phyloP scores from a whole-genome alignment of 2,797 vertebrate species.

The Leuciscus waleckii region DNA sequence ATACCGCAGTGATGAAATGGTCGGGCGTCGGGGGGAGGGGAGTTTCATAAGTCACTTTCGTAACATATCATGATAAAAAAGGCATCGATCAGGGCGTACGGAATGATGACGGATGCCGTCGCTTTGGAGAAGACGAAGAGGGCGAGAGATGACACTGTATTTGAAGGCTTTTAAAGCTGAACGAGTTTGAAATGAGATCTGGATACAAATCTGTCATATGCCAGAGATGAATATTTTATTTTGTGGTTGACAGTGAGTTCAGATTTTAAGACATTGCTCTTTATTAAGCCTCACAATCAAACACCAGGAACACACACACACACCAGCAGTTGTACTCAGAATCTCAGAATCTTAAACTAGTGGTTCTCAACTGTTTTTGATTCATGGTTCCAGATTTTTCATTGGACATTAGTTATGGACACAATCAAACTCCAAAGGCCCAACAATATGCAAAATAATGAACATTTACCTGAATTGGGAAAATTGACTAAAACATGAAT shows the following conservation, averaged over 20 bases:
- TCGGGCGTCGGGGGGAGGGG: slow-evolving; percentile 64
- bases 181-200: slow-evolving; percentile 28
- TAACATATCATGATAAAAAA: slow-evolving; percentile 73
- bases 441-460: not conserved
- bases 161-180: slow-evolving; percentile 35
- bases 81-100: slow-evolving; percentile 69
- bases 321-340: not conserved
- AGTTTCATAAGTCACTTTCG: slow-evolving; percentile 65
- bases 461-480: not conserved
- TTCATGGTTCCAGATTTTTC: not conserved
- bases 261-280: slow-evolving; percentile 19
- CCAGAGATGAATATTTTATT: slow-evolving; percentile 9
- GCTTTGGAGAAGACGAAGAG: slow-evolving; percentile 60
- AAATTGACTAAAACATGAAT: not conserved
- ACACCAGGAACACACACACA: not conserved
- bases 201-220: slow-evolving; percentile 1
- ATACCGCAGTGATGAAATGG: slow-evolving; percentile 77
- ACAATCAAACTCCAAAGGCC: not conserved
- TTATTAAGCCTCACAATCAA: slow-evolving; percentile 11
- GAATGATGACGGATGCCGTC: slow-evolving; percentile 69
- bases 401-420: not conserved
- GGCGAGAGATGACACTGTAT: slow-evolving; percentile 5
- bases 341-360: not conserved
- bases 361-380: not conserved
- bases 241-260: slow-evolving; percentile 12